These are phyloP conservation scores for Strigamia maritima DNA, from an alignment of 2,888 invertebrate species.

Conservation along the genomic window DNA sequence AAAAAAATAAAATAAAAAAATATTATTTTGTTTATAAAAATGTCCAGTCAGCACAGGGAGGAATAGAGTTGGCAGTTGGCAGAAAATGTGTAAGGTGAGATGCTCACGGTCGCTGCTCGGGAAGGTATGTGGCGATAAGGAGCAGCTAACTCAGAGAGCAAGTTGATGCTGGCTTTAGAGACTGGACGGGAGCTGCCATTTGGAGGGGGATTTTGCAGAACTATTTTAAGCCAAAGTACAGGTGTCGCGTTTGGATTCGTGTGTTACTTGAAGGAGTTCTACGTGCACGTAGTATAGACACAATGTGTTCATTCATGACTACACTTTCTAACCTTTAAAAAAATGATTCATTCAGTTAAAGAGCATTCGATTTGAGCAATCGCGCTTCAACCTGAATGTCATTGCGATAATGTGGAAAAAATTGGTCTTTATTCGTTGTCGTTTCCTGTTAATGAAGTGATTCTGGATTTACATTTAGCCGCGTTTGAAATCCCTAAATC, in stretches of 20 bases:
- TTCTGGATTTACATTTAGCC: constrained; percentile 7
- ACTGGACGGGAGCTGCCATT: constrained; percentile 25
- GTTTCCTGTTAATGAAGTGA: constrained; percentile 30
- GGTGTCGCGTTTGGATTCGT: constrained; percentile 2
- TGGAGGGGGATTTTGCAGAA: background rate
- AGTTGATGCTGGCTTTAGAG: constrained; percentile 14
- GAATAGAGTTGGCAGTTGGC: constrained; percentile 23
- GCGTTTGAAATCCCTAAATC: constrained; percentile 3
- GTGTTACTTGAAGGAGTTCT: background rate
- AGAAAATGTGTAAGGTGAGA: constrained; percentile 35
- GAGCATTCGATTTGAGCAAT: constrained; percentile 25
- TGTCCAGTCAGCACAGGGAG: constrained; percentile 20
- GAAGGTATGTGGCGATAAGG: constrained; percentile 32
- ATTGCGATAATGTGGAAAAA: constrained; percentile 12
- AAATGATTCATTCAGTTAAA: constrained; percentile 28
- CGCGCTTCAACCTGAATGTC: constrained; percentile 9
- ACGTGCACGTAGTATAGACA: constrained; percentile 1
- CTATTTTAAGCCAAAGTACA: background rate
- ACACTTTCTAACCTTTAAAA: background rate
- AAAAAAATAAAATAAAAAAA: background rate
- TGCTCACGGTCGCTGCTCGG: constrained; percentile 30
- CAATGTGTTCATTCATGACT: constrained; percentile 18
- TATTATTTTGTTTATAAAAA: background rate
- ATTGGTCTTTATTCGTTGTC: background rate
- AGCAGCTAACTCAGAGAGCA: background rate